Conservation (phyloP, 2,113 vertebrate species). For the Lasiurus cinereus region DNA sequence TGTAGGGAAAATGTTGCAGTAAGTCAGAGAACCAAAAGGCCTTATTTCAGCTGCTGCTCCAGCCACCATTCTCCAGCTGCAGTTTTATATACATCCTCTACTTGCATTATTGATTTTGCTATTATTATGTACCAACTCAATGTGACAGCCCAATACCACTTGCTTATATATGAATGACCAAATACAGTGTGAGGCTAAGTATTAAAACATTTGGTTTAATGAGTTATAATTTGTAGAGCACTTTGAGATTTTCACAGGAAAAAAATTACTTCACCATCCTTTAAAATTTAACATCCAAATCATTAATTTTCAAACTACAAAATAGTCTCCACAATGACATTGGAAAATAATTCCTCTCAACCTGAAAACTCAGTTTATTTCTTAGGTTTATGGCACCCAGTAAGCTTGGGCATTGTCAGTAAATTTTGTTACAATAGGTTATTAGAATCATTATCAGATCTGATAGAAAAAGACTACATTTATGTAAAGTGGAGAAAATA, state of each 20-base stretch:
- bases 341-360: neutral
- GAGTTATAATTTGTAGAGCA: neutral
- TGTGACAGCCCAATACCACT: neutral
- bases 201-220: slow-evolving; percentile 2
- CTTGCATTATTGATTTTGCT: neutral
- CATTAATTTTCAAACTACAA: slow-evolving; percentile 14
- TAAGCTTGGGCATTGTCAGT: neutral
- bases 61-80: neutral
- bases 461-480: neutral
- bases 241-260: neutral
- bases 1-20: neutral
- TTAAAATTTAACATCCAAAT: slow-evolving; percentile 26
- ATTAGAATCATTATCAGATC: neutral
- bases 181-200: neutral
- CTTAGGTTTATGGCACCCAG: neutral
- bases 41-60: neutral
- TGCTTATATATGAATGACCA: neutral
- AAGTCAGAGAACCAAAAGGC: neutral
- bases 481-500: neutral
- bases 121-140: neutral
- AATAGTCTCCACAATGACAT: neutral
- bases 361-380: neutral
- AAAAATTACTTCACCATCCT: neutral
- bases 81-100: neutral
- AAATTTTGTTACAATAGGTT: neutral